Percentiles rank a stretch among this genome's conserved stretches.
Conservation (phyloP, 2,113 vertebrate species). For the Elgaria multicarinata region DNA sequence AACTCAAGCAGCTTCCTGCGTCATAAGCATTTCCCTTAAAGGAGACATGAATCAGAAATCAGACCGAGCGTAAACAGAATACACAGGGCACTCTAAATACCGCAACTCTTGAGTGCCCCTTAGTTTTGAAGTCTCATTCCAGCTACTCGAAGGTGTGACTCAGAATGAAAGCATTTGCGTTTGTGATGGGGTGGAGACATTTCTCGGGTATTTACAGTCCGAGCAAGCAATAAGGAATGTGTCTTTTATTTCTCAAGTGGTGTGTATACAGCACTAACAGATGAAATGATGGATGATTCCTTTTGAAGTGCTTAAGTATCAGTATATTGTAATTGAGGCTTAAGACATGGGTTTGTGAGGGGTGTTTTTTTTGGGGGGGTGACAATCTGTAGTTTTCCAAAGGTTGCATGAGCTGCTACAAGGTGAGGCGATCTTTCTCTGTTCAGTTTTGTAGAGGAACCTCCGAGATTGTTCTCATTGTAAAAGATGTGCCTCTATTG, state of each 20-base stretch:
- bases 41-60: not conserved
- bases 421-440: slow-evolving; percentile 33
- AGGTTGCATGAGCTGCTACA: slow-evolving; percentile 10
- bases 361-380: slow-evolving; percentile 26
- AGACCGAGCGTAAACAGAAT: not conserved
- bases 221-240: slow-evolving; percentile 5
- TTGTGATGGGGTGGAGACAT: slow-evolving; percentile 38
- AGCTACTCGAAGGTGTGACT: slow-evolving; percentile 45
- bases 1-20: not conserved
- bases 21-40: not conserved
- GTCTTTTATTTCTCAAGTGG: slow-evolving; percentile 47
- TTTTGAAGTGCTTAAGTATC: slow-evolving; percentile 50
- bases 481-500: slow-evolving; percentile 26
- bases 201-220: slow-evolving; percentile 45
- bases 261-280: slow-evolving; percentile 31
- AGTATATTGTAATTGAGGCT: slow-evolving; percentile 31
- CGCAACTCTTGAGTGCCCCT: not conserved
- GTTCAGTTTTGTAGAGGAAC: slow-evolving; percentile 41
- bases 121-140: slow-evolving; percentile 5
- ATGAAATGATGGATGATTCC: slow-evolving; percentile 18
- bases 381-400: slow-evolving; percentile 34
- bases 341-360: not conserved
- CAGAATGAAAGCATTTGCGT: slow-evolving; percentile 44
- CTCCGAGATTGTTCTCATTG: slow-evolving; percentile 33
- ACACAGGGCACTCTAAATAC: not conserved